Percentiles rank a stretch among this genome's conserved stretches.
phyloP scores from a whole-genome alignment of 2,888 invertebrate species.

The Caenorhabditis sp. region DNA sequence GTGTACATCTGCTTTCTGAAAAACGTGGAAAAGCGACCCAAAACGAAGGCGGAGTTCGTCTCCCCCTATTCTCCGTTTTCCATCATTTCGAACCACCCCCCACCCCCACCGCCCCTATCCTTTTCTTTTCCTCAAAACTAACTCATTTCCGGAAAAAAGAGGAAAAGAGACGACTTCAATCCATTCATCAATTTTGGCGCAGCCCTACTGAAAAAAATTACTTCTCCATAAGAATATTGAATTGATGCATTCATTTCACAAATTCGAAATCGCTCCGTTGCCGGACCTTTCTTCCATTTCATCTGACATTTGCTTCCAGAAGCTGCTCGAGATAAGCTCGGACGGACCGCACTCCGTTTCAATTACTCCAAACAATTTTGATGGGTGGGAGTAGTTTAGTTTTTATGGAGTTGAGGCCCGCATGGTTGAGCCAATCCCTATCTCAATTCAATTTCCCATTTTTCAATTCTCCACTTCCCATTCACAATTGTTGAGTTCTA shows the following conservation, averaged over 20 bases:
- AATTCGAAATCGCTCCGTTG: no score
- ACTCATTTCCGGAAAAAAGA: conserved; percentile 6
- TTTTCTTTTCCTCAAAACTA: neutral
- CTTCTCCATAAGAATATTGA: conserved; percentile 15
- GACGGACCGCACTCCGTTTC: conserved; percentile 18
- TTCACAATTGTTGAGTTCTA: conserved; percentile 16
- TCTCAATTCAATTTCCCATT: conserved; percentile 57
- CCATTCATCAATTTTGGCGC: neutral
- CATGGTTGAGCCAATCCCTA: no score
- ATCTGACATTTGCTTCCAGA: no score
- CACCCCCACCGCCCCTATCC: neutral
- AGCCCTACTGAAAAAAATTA: no score
- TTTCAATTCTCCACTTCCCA: neutral
- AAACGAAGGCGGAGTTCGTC: neutral
- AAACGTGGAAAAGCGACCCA: neutral
- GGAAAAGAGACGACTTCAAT: neutral
- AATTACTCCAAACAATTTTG: conserved; percentile 39
- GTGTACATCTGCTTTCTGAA: conserved; percentile 7
- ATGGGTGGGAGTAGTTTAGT: conserved; percentile 33
- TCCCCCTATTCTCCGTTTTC: neutral
- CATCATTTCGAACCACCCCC: conserved; percentile 15
- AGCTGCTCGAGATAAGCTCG: no score
- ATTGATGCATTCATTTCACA: no score
- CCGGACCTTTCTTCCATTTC: no score
- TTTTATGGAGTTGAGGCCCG: conserved; percentile 22